Evolutionary conservation across 2,888 invertebrate genomes (phyloP), one percentile per base, ranked within the genome.

Genomic region (Polydrusus cervinus): DNA sequence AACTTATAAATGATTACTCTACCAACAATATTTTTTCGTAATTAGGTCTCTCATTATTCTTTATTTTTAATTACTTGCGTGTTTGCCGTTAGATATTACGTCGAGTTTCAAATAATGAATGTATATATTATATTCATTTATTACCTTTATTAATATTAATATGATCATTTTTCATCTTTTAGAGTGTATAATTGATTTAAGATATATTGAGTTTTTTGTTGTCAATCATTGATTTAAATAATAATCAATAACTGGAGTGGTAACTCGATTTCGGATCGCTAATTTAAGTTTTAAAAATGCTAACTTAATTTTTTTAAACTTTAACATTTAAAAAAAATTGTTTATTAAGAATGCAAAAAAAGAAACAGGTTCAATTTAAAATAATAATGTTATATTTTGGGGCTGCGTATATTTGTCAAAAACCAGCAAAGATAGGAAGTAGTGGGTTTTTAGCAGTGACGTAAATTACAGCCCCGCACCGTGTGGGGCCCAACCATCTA

Each of bases 101-200:
- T 43, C 43, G 6, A 13, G n/a, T 43, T 43, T n/a, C 5, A 43
- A 9, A n/a, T 43, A 1, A 9, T 43, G 3, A 9, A 43, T 3
- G 43, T 34, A 34, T 8, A 7, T 34, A 10, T 3, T 34, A 10
- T n/a, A 43, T 43, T 43, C n/a, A 43, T 43, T 43, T 43, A 43
- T 43, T 43, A 43, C 43, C 43, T 43, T 43, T 43, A 43, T 43
- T 43, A 43, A 43, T 43, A 43, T 43, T 43, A 43, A n/a, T 43
- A 43, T 13, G 43, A 6, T 43, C 5, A 43, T 43, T 43, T 43
- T 43, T n/a, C n/a, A 43, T n/a, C 0, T n/a, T 43, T 10, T n/a
- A n/a, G 6, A 43, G 43, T 43, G 7, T 5, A 3, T 43, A 43
- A 43, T 43, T 43, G 43, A 43, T 43, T 43, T 43, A 5, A n/a